Percentiles rank a stretch among this genome's conserved stretches.
phyloP scores from a whole-genome alignment of 2,797 vertebrate species.

The Brachymystax lenok region DNA sequence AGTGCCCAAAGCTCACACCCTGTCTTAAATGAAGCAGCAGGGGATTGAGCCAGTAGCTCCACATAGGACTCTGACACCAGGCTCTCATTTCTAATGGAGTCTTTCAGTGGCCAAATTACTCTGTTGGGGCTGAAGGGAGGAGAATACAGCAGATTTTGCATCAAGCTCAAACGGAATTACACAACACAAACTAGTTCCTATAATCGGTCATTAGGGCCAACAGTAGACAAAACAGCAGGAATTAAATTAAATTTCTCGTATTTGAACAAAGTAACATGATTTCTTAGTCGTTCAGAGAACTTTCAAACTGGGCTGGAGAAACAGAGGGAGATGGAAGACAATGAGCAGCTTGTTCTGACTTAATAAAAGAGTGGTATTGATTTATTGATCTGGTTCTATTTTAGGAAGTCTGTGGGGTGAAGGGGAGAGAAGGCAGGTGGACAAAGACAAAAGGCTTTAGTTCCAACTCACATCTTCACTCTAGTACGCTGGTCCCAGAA shows the following conservation, averaged over 20 bases:
- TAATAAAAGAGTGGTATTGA: background rate
- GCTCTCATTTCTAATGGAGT: background rate
- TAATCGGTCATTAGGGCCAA: background rate
- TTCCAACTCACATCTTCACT: too few relatives aligned
- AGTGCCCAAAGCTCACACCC: background rate
- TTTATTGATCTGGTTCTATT: slow-evolving; percentile 10
- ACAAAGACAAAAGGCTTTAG: background rate
- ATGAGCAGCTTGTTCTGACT: background rate
- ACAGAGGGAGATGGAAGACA: background rate
- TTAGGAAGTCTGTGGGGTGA: background rate
- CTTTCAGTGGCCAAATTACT: background rate
- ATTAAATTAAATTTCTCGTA: background rate
- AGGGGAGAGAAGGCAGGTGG: background rate
- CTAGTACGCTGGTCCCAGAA: too few relatives aligned
- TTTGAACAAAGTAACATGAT: background rate
- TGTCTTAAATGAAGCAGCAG: background rate
- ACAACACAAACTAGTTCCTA: background rate
- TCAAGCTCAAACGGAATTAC: background rate
- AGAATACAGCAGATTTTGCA: background rate
- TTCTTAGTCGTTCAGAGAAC: background rate
- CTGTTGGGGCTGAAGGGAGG: background rate
- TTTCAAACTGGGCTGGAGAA: background rate
- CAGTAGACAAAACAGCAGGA: background rate
- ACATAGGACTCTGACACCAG: background rate
- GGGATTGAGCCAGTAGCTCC: background rate